These are phyloP conservation scores for Trachemys scripta DNA, from an alignment of 2,113 vertebrate genomes.

Conservation along the genomic window DNA sequence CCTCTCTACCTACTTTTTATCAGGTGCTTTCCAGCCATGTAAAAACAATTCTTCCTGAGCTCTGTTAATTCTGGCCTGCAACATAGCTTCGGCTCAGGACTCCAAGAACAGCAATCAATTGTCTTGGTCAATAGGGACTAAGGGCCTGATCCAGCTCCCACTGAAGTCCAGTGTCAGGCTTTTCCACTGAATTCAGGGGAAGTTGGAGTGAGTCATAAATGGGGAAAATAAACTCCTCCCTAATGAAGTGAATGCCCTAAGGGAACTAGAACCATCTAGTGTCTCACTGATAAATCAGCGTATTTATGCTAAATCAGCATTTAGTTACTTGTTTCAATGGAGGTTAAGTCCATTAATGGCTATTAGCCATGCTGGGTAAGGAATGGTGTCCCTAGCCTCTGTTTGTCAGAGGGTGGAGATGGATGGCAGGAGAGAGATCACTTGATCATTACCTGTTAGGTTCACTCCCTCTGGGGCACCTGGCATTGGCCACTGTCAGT, in stretches of 20 bases:
- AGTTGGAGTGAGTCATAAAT: neutral
- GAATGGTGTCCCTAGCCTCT: no score
- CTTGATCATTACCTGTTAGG: no score
- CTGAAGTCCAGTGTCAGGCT: neutral
- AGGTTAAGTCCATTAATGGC: no score
- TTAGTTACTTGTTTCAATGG: neutral
- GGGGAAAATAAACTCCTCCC: neutral
- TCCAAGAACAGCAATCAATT: neutral
- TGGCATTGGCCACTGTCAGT: no score
- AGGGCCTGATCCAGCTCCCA: neutral
- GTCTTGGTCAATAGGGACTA: neutral
- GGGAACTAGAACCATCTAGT: neutral
- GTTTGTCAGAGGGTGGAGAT: no score
- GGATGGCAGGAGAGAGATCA: no score
- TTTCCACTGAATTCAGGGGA: neutral
- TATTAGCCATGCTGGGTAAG: no score
- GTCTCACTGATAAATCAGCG: neutral
- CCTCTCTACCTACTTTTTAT: accelerated
- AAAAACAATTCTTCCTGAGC: accelerated
- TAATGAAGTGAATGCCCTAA: neutral
- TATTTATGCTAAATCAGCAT: neutral
- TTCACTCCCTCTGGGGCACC: no score
- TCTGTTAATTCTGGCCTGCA: neutral
- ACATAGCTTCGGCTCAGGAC: no score
- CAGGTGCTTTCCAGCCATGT: accelerated